Evolutionary conservation across 2,797 vertebrate species (phyloP), one percentile per base, ranked within the genome.

Genomic region (Garrulus glandarius): DNA sequence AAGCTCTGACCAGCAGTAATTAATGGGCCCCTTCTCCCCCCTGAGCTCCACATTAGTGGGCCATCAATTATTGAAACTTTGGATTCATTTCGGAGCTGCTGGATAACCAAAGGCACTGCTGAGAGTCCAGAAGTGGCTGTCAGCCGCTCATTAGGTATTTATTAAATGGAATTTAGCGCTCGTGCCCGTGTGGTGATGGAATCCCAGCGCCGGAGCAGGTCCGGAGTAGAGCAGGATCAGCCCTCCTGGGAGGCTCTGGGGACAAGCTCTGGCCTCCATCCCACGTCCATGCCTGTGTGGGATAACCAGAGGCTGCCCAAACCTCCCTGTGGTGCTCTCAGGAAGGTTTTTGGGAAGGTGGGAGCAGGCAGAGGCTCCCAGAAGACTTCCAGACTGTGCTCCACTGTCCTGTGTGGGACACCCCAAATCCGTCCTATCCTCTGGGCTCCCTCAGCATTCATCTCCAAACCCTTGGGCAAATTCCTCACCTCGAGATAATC

Each of bases 131-230:
- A 78, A 94, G 91, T 84, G 81, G 92, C 84, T 87, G 82, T 88
- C 95, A 77, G 89, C 90, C 67, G 56, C 95, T 96, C 94, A 80
- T 97, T 93, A 96, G 96, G 88, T 93, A 93, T 96, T 97, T 96
- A 96, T 97, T 95, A 93, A 94, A 88, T 47, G 89, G 86, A 91
- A 97, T 94, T 91, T 82, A 95, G 69, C 9, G 19, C 80, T 93
- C 11, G 49, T 60, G 92, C 69, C 65, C 9, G 23, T 1, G 6
- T 26, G 59, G 37, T 88, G 83, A 94, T 75, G 64, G 78, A 44
- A 79, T 52, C 43, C 11, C 50, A 29, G 50, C n/a, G 4, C 13
- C 0, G 3, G 43, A 64, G 27, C 50, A 29, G 50, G 34, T 4
- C 13, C 0, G 3, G 34, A 64, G 27, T 11, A 13, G 43, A 36